These are phyloP conservation scores for Eremobia ochroleuca DNA, from an alignment of 2,888 invertebrate genomes.

Conservation along the genomic window DNA sequence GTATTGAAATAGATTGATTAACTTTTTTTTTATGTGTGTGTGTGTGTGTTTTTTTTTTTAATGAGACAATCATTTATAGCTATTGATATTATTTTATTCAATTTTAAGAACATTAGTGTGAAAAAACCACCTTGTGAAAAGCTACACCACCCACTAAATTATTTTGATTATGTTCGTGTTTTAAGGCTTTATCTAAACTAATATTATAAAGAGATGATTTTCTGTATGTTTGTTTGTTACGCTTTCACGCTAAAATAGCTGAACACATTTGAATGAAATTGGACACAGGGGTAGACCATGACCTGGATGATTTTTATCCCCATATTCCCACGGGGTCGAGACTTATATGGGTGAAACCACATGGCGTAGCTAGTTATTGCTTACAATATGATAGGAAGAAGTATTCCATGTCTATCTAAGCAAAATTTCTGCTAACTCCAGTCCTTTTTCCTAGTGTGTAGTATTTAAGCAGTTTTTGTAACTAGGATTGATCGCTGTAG, in stretches of 20 bases:
- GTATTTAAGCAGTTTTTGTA: neutral
- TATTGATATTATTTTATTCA: neutral
- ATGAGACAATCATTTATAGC: neutral
- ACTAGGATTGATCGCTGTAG: too few relatives aligned
- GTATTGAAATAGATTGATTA: too few relatives aligned
- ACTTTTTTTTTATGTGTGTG: neutral
- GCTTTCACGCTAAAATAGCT: too few relatives aligned
- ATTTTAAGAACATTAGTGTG: neutral
- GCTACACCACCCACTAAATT: neutral
- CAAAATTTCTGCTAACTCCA: neutral
- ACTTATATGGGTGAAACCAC: too few relatives aligned
- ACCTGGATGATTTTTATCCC: too few relatives aligned
- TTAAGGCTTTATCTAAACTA: neutral
- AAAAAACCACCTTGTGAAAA: neutral
- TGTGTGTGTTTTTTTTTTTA: too few relatives aligned
- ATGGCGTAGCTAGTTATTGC: too few relatives aligned
- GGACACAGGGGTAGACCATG: too few relatives aligned
- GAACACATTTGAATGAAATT: too few relatives aligned
- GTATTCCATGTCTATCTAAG: neutral
- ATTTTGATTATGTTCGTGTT: neutral
- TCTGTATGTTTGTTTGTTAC: too few relatives aligned
- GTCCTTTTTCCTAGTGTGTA: neutral
- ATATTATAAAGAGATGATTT: too few relatives aligned
- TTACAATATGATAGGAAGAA: neutral
- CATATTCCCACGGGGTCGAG: too few relatives aligned